These are phyloP conservation scores for Phataginus tricuspis DNA, from an alignment of 2,797 vertebrate genomes.

Conservation along the genomic window DNA sequence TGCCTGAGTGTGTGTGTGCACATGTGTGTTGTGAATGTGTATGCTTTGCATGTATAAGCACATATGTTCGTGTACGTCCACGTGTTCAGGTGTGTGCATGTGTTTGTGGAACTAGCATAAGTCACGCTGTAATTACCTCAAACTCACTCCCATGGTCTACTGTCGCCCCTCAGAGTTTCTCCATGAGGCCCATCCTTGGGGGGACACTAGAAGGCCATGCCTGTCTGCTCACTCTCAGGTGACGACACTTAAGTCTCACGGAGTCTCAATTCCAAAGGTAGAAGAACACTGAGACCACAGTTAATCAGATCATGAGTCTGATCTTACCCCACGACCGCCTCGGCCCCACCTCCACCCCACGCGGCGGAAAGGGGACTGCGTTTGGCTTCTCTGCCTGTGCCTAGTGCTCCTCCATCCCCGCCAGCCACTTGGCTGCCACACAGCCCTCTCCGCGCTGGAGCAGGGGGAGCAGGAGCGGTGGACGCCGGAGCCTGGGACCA, in stretches of 20 bases:
- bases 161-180: background rate
- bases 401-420: background rate
- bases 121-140: background rate
- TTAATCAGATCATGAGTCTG: no score
- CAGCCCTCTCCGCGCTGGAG: accelerated
- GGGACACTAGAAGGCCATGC: background rate
- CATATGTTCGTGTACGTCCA: no score
- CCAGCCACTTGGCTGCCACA: no score
- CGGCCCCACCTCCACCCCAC: no score
- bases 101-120: background rate
- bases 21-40: background rate
- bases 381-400: background rate
- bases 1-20: no score
- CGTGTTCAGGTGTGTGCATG: background rate
- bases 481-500: background rate
- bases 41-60: background rate
- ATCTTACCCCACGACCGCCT: background rate
- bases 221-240: background rate
- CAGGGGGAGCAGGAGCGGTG: no score
- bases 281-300: background rate
- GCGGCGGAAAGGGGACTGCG: background rate
- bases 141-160: accelerated
- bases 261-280: background rate
- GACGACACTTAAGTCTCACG: background rate
- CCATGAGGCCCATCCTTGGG: background rate